Evolutionary conservation across 2,113 vertebrate genomes (phyloP).

Genomic region (Psittacus erithacus): DNA sequence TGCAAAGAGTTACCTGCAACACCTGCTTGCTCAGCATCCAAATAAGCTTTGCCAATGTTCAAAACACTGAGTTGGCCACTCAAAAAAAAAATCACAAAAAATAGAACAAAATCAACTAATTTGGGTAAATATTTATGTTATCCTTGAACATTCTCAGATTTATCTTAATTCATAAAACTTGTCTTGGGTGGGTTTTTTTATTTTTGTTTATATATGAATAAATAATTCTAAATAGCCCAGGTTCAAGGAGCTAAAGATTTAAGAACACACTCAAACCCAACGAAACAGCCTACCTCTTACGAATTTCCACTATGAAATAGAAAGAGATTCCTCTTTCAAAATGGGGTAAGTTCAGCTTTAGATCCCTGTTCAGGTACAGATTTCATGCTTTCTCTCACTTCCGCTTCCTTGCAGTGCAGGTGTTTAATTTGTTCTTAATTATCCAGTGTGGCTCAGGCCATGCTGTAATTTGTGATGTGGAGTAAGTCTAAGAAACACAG

Average conservation of each 20-base stretch:
- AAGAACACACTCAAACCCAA: not conserved
- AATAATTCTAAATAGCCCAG: not conserved
- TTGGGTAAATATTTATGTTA: not conserved
- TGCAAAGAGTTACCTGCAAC: not conserved
- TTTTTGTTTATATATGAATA: not conserved
- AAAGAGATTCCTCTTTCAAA: not conserved
- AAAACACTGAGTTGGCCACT: not conserved
- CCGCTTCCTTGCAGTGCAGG: not conserved
- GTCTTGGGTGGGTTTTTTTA: accelerated
- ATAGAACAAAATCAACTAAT: not conserved
- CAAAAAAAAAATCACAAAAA: not conserved
- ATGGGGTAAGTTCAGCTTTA: not conserved
- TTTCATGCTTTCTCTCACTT: not conserved
- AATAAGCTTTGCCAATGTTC: not conserved
- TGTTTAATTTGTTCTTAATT: not conserved
- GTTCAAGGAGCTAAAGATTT: not conserved
- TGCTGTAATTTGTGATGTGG: not conserved
- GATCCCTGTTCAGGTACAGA: not conserved
- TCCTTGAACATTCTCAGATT: not conserved
- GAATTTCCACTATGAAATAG: not conserved
- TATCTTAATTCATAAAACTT: accelerated
- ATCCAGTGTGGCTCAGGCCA: not conserved
- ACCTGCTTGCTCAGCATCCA: not conserved
- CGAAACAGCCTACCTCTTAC: not conserved
- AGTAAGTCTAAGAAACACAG: not conserved